phyloP scores from a whole-genome alignment of 2,113 vertebrate genomes.

The Scatophagus argus region DNA sequence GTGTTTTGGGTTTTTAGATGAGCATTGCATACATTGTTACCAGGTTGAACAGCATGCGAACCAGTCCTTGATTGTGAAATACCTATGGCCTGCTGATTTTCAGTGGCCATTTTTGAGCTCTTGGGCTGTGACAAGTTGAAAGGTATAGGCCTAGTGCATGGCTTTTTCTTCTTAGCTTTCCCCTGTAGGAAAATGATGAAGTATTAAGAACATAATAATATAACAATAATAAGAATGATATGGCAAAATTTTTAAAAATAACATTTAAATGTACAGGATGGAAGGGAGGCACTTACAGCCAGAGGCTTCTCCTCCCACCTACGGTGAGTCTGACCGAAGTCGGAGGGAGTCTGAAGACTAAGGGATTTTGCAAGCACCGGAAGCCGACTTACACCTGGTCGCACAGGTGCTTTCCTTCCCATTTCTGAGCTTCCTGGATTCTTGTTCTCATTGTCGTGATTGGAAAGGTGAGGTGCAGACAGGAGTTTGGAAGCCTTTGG shows the following conservation, averaged over 20 bases:
- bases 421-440: constrained; percentile 60
- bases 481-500: constrained; percentile 47
- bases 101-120: constrained; percentile 18
- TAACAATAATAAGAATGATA: background rate
- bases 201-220: background rate
- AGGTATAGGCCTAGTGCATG: constrained; percentile 77
- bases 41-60: constrained; percentile 3
- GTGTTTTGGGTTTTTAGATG: constrained; percentile 38
- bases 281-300: constrained; percentile 67
- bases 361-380: constrained; percentile 80
- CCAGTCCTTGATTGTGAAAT: constrained; percentile 3
- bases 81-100: constrained; percentile 17
- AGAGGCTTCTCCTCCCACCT: constrained; percentile 81
- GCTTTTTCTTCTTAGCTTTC: constrained; percentile 79
- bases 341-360: constrained; percentile 45
- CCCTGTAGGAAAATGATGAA: constrained; percentile 63
- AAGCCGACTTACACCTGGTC: constrained; percentile 73
- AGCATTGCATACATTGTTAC: constrained; percentile 1
- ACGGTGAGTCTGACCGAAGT: constrained; percentile 63
- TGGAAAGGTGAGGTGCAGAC: constrained; percentile 24
- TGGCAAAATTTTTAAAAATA: background rate
- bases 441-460: constrained; percentile 73
- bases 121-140: constrained; percentile 78
- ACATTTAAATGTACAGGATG: background rate
- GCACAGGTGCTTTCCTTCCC: constrained; percentile 34